Base-by-base conservation (phyloP, 1,140 invertebrate species). In the Paraescarpia echinospica region DNA sequence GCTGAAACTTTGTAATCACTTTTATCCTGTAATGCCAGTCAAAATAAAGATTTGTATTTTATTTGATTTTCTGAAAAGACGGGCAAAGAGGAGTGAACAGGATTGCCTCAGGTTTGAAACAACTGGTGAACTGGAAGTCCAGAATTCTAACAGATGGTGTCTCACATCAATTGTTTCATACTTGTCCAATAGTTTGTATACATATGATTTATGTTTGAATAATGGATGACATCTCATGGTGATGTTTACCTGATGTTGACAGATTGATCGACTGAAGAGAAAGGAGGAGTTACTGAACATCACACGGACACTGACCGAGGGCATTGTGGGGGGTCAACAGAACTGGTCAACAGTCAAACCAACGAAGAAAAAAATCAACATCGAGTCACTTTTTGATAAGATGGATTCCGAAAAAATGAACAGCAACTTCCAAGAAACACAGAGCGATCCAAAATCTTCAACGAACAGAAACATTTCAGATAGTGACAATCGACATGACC, bases 241-340 rank as follows among this genome's bases (percentile, higher is more conserved):
- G 22, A 92, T 92, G 59, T 34, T 34, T 5, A 34, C 88, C 48
- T 88, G 51, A 91, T 91, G 34, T 92, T 92, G 97, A 92, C 95
- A 98, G 97, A 96, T 98, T 91, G 98, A 99, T 96, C 96, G 96
- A 33, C 93, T 99, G 22, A 98, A 97, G 95, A 96, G 97, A 0
- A 99, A 98, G 96, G 95, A 97, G 48, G 96, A 97, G 92, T 95
- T 99, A 34, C 95, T 99, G 35, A 97, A 98, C 33, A 94, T 98
- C 33, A 97, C 97, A 34, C 96, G 96, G 48, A 96, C 96, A 91
- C 94, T 99, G 89, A 98, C 97, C 6, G 97, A 97, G 92, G 97
- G 97, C 12, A 92, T 95, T 48, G 94, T 97, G 33, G 96, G 94
- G 34, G 94, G 95, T 6, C 91, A 93, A 51, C 35, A 59, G 14